Base-by-base conservation (phyloP, 2,888 invertebrate species). In the Anticlea derivata region DNA sequence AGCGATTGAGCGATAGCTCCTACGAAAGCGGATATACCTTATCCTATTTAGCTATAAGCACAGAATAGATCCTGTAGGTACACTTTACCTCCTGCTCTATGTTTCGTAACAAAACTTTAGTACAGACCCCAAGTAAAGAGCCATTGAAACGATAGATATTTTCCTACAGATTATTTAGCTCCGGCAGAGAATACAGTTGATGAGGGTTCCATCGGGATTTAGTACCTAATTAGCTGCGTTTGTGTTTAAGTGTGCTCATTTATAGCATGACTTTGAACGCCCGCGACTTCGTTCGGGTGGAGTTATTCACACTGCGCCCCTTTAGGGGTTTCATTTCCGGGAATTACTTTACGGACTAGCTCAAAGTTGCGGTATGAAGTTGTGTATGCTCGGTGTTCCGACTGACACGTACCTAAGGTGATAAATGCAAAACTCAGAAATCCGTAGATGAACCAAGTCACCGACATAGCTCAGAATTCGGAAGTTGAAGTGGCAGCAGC, bases 171-270 rank as follows among this genome's bases (percentile, higher is more conserved):
- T 53, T 41, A 34, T 43, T 52, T 33, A 10, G 35, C 46, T 33
- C 29, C 38, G 23, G 30, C 11, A 20, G 24, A 37, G 24, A 33
- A 31, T 29, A 50, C 45, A 8, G 40, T 41, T 55, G 50, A 50
- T 33, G 47, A 55, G 47, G 55, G 46, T 50, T 40, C 39, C 17
- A 11, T 34, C 27, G 43, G 55, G 39, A 55, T 55, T 55, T 55
- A 55, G 44, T 50, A 44, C 44, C 38, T 39, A 48, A 55, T 50
- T 53, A 55, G 47, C 35, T 40, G 31, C 11, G 50, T 50, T 48
- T 46, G 43, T 50, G 20, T 34, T 34, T 40, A 48, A 48, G 31
- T 37, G 31, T 8, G 35, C 30, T 49, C 45, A 40, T 40, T 39
- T 50, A 31, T 45, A 38, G 13, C 13, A 31, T 12, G 13, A n/a